Conservation (phyloP, 2,113 vertebrate genomes). For the Orycteropus afer region DNA sequence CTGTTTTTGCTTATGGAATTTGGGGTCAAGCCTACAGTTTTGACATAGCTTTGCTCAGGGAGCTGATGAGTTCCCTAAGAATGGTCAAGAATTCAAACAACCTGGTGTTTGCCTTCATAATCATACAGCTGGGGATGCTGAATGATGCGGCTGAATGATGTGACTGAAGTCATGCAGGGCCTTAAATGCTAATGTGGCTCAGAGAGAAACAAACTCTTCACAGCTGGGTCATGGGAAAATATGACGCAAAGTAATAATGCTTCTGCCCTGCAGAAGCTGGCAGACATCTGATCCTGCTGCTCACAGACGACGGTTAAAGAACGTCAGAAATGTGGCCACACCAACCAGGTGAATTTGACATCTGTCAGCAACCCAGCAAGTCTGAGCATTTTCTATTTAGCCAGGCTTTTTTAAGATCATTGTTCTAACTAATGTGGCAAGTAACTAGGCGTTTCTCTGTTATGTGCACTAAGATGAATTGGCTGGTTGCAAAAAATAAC, state of each 20-base stretch:
- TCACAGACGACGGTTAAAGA: slow-evolving; percentile 63
- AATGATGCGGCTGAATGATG: slow-evolving; percentile 34
- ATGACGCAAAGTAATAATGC: slow-evolving; percentile 57
- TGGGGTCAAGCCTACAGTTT: not conserved
- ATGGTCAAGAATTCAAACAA: slow-evolving; percentile 8
- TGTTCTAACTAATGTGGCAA: not conserved
- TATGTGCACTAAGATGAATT: slow-evolving; percentile 14
- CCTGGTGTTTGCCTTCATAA: slow-evolving; percentile 14
- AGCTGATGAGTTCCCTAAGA: not conserved
- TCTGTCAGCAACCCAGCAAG: slow-evolving; percentile 2
- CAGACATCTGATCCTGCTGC: slow-evolving; percentile 65
- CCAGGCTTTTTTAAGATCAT: not conserved
- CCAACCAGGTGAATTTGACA: slow-evolving; percentile 55
- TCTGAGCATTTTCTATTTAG: slow-evolving; percentile 9
- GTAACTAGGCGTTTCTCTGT: not conserved
- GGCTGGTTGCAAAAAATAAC: not conserved
- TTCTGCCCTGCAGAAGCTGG: slow-evolving; percentile 39
- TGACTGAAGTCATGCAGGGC: not conserved
- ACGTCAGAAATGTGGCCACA: slow-evolving; percentile 26
- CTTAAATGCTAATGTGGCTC: slow-evolving; percentile 8
- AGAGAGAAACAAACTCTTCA: slow-evolving; percentile 59
- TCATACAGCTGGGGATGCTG: not conserved
- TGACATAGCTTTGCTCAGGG: not conserved
- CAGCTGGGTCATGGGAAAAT: slow-evolving; percentile 61
- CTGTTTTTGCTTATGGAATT: slow-evolving; percentile 26